Evolutionary conservation across 2,797 vertebrate genomes (phyloP).

Genomic region (Gambelia wislizenii): DNA sequence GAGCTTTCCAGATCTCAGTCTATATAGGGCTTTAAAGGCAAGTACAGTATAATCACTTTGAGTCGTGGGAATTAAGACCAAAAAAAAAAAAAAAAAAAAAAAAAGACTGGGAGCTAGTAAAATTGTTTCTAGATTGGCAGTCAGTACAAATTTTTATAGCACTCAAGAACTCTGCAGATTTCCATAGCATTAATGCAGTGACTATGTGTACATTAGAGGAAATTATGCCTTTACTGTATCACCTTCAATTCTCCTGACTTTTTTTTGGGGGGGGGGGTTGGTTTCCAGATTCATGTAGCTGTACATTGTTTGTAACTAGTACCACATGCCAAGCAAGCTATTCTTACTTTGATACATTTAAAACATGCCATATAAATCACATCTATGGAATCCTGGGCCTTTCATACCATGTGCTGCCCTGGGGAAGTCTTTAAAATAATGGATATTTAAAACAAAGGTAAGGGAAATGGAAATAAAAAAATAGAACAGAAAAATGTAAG

Average conservation of each 20-base stretch:
- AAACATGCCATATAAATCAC: neutral
- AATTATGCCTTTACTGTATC: neutral
- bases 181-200: neutral
- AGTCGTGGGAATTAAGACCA: neutral
- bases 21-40: neutral
- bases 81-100: neutral
- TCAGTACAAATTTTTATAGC: neutral
- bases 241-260: neutral
- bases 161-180: neutral
- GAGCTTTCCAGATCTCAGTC: neutral
- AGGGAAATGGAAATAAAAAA: neutral
- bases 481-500: neutral
- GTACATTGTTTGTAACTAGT: neutral
- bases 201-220: neutral
- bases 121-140: neutral
- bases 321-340: neutral
- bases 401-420: neutral
- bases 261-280: neutral
- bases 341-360: neutral
- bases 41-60: neutral
- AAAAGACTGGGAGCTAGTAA: neutral
- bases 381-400: neutral
- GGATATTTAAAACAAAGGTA: neutral
- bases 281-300: neutral
- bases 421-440: neutral